Conservation (phyloP, 2,797 vertebrate genomes). For the Scolopax rusticola region DNA sequence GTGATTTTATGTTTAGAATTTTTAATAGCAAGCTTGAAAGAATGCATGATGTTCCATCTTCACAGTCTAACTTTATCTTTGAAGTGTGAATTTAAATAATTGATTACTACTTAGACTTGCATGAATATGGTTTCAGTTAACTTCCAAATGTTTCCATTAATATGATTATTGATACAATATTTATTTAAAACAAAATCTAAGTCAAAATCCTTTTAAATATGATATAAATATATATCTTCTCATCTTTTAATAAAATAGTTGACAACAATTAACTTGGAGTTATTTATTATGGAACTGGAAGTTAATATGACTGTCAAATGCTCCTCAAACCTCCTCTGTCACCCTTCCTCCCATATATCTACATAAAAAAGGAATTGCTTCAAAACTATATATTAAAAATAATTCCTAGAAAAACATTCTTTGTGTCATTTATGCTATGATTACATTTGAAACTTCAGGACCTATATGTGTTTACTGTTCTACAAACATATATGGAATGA, state of each 20-base stretch:
- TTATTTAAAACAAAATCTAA: background rate
- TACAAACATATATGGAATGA: no score
- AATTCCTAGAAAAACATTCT: background rate
- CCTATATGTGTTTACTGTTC: background rate
- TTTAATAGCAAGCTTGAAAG: background rate
- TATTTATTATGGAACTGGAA: background rate
- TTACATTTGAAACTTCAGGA: background rate
- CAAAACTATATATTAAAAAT: background rate
- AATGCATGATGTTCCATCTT: background rate
- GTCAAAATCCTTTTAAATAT: background rate
- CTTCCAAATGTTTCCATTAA: constrained; percentile 23
- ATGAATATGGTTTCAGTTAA: constrained; percentile 14
- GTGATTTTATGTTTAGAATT: background rate
- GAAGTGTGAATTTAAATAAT: constrained; percentile 21
- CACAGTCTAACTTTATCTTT: constrained; percentile 26
- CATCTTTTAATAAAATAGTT: background rate
- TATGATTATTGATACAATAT: constrained; percentile 24
- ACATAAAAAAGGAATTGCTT: background rate
- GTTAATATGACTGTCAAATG: background rate
- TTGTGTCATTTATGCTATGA: background rate
- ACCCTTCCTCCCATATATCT: background rate
- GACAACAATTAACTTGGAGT: background rate
- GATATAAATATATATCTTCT: constrained; percentile 16
- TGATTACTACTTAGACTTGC: constrained; percentile 16
- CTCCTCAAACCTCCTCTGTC: background rate